phyloP scores from a whole-genome alignment of 35 echinoderm and acorn worm species.

The Chiridota heheva region DNA sequence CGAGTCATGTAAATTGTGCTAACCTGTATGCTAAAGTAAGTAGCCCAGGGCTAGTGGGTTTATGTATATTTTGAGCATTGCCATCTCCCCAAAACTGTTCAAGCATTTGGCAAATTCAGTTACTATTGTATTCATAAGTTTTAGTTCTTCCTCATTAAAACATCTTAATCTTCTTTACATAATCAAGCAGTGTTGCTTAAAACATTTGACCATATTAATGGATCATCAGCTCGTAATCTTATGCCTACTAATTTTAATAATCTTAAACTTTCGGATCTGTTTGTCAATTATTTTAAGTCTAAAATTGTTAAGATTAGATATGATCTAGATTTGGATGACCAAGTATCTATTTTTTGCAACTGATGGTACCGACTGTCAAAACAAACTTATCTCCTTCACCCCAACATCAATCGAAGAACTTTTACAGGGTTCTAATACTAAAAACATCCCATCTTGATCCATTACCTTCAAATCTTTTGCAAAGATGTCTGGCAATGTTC shows the following conservation, averaged over 20 bases:
- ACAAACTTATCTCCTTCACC: neutral
- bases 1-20: too few relatives aligned
- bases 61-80: too few relatives aligned
- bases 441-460: too few relatives aligned
- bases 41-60: too few relatives aligned
- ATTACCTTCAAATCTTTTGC: too few relatives aligned
- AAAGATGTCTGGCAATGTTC: too few relatives aligned
- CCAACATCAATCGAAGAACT: conserved; percentile 18
- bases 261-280: conserved; percentile 13
- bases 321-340: neutral
- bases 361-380: neutral
- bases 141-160: too few relatives aligned
- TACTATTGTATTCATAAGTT: too few relatives aligned
- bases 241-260: conserved; percentile 11
- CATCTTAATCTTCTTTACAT: neutral
- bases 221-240: conserved; percentile 11
- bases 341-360: neutral
- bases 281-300: conserved; percentile 16
- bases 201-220: neutral
- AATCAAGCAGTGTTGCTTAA: neutral
- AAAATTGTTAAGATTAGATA: conserved; percentile 28
- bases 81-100: too few relatives aligned
- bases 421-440: neutral
- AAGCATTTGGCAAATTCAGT: too few relatives aligned
- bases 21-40: too few relatives aligned